phyloP scores from a whole-genome alignment of 2,113 vertebrate species.

The Uria lomvia region DNA sequence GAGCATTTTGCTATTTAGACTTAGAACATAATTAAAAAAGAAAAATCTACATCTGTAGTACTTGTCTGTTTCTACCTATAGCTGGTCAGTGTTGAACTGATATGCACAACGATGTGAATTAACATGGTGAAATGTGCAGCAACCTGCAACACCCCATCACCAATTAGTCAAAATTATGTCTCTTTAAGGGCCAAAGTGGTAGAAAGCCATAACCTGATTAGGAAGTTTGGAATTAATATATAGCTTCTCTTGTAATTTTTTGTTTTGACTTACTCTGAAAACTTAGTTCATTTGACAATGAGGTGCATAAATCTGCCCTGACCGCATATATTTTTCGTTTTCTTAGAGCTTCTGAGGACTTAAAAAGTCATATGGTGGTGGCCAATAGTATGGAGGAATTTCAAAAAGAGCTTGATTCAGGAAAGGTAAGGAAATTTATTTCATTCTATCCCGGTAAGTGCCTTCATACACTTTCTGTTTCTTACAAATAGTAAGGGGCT shows the following conservation, averaged over 20 bases:
- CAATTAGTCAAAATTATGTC: not conserved
- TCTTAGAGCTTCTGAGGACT: slow-evolving; percentile 85
- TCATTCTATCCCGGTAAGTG: not conserved
- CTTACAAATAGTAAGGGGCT: not conserved
- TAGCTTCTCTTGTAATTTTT: not conserved
- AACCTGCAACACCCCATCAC: not conserved
- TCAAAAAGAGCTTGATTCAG: slow-evolving; percentile 89
- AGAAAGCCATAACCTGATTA: not conserved
- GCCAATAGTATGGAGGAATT: slow-evolving; percentile 89
- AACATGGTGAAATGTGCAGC: not conserved
- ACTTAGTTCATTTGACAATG: not conserved
- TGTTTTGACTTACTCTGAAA: not conserved
- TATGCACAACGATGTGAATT: not conserved
- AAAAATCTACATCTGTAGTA: not conserved
- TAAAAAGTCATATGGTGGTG: slow-evolving; percentile 88
- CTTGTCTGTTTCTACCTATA: not conserved
- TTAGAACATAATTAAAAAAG: not conserved
- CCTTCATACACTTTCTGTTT: not conserved
- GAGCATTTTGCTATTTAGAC: not conserved
- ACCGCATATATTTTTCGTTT: not conserved
- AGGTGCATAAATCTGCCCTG: not conserved
- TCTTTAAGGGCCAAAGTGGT: not conserved
- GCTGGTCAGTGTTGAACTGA: not conserved
- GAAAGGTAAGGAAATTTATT: slow-evolving; percentile 79
- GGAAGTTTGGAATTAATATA: not conserved